These are phyloP conservation scores for Cyphomyrus discorhynchus DNA, from an alignment of 2,113 vertebrate genomes.

Conservation along the genomic window DNA sequence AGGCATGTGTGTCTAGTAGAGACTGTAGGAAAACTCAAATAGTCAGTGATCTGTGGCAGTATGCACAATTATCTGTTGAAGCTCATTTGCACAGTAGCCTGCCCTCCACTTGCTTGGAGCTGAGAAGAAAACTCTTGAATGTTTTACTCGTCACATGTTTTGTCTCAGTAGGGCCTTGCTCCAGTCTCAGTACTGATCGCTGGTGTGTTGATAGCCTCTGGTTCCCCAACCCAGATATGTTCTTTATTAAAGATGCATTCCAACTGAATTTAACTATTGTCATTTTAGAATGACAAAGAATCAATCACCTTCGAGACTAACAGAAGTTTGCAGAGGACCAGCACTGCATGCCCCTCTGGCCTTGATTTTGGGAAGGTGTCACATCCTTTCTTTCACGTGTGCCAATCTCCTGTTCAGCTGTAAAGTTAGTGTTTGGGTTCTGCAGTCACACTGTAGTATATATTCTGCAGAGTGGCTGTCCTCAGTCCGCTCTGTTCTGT, in stretches of 20 bases:
- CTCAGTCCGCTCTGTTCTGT: not conserved
- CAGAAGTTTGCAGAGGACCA: not conserved
- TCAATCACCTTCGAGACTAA: not conserved
- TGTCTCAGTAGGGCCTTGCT: not conserved
- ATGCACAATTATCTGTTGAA: not conserved
- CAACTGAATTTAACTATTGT: not conserved
- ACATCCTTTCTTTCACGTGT: not conserved
- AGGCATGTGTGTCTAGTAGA: not conserved
- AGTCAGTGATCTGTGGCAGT: not conserved
- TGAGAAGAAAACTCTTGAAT: not conserved
- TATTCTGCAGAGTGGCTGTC: not conserved
- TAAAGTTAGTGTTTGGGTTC: not conserved
- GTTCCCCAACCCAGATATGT: not conserved
- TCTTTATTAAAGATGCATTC: not conserved
- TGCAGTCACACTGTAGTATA: not conserved
- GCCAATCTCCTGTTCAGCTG: not conserved
- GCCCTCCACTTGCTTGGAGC: not conserved
- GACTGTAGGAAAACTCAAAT: not conserved
- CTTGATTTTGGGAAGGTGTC: not conserved
- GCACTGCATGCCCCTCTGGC: not conserved
- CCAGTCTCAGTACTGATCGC: not conserved
- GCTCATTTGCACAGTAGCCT: not conserved
- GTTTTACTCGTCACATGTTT: not conserved
- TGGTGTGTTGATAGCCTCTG: not conserved
- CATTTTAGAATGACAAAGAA: not conserved